Evolutionary conservation across 1,140 invertebrate genomes (phyloP), one percentile per base, ranked within the genome.

Genomic region (Temnothorax longispinosus): DNA sequence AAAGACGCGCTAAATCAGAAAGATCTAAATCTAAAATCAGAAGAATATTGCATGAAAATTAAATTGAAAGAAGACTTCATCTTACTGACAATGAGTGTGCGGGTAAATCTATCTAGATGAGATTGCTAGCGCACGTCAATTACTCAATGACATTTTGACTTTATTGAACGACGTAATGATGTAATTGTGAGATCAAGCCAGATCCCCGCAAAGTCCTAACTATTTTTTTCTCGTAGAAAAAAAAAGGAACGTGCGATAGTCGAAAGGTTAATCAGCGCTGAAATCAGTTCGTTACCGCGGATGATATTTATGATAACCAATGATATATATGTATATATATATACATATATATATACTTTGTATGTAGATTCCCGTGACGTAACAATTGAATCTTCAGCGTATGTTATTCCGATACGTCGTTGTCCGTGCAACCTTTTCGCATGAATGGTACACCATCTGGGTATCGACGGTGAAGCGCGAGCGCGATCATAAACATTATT

Each of bases 401-500:
- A 60, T 15, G 65, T 58, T 72, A 82, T 47, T 58, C 27, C 32
- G 38, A 72, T 72, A 72, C 4, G 27, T 47, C n/a, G 72, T 67
- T 47, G n/a, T 54, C 50, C 18, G 54, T 58, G 80, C 80, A 82
- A 74, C 54, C 67, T 82, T 27, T 58, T 82, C 38, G 64, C 21
- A 32, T 44, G 54, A 82, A 82, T 82, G 80, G 21, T 72, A 82
- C 52, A 56, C 38, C 65, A 60, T 82, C 80, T 60, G 67, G 54
- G 10, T 74, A 74, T 82, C 80, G 80, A 72, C 13, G 18, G 11
- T 35, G 38, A 44, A 47, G 52, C 27, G 38, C 38, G 27, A 74
- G 44, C 65, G 44, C 18, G 67, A 72, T 82, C 54, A 44, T 81
- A 81, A 81, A 81, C 64, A 81, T 82, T 72, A 58, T 82, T 82